A percentile compares a stretch with the other conserved stretches of the same genome.
These are phyloP conservation scores for Bellardia bayeri DNA, from an alignment of 2,888 invertebrate genomes.

Conservation along the genomic window DNA sequence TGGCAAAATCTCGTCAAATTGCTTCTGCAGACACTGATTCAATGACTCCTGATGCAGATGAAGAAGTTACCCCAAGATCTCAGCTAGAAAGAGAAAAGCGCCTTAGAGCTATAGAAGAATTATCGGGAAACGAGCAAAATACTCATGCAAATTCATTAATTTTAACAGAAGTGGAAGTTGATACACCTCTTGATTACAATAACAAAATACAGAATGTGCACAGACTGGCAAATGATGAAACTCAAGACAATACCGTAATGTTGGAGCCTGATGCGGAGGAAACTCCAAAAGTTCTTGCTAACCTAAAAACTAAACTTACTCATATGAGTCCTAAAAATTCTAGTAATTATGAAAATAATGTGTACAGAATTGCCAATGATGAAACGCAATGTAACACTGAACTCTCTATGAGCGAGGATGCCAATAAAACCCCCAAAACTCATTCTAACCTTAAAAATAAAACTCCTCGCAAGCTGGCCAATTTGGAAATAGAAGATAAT, in stretches of 20 bases:
- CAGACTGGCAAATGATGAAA: conserved; percentile 45
- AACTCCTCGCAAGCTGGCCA: background rate
- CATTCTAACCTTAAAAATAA: background rate
- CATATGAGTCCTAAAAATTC: background rate
- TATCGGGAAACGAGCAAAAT: background rate
- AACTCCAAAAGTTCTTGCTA: background rate
- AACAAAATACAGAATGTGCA: background rate
- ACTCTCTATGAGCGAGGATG: background rate
- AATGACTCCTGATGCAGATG: conserved; percentile 76
- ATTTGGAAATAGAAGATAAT: conserved; percentile 26
- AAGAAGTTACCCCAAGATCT: conserved; percentile 22
- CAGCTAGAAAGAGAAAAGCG: conserved; percentile 37
- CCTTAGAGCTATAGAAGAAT: conserved; percentile 11
- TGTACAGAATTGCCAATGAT: conserved; percentile 40
- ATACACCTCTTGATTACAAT: background rate
- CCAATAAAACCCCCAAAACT: conserved; percentile 33
- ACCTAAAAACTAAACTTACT: background rate
- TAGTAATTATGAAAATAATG: background rate
- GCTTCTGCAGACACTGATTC: conserved; percentile 79
- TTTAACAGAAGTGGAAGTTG: conserved; percentile 35
- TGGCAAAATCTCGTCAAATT: conserved; percentile 52
- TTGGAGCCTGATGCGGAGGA: background rate
- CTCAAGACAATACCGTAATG: conserved; percentile 49
- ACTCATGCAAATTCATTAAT: background rate
- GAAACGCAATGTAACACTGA: conserved; percentile 61